Evolutionary conservation across 2,113 vertebrate genomes (phyloP).

Genomic region (Mobula birostris): DNA sequence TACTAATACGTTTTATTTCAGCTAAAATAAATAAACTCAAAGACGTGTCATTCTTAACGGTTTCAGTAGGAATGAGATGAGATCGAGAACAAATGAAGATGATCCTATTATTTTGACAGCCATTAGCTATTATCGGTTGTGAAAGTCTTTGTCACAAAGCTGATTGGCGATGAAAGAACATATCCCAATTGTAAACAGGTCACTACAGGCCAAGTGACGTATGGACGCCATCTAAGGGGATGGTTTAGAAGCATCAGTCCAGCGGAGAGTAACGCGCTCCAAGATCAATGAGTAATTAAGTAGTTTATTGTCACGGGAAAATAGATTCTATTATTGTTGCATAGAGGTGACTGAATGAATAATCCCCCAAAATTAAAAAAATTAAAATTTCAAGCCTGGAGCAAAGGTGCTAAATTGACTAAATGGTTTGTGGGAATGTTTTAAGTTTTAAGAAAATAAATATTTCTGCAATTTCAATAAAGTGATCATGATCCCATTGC

Average conservation of each 20-base stretch:
- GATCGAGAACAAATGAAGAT: no score
- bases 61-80: not conserved
- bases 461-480: not conserved
- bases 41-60: not conserved
- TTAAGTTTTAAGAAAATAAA: not conserved
- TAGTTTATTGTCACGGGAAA: not conserved
- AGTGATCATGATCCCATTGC: not conserved
- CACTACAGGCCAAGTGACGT: constrained; percentile 14
- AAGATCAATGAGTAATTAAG: not conserved
- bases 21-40: not conserved
- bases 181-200: constrained; percentile 14
- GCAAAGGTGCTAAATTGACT: not conserved
- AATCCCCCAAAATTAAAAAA: not conserved
- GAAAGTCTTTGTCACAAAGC: not conserved
- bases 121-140: no score
- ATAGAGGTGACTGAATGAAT: not conserved
- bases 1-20: not conserved
- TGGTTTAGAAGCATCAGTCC: not conserved
- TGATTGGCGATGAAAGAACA: constrained; percentile 14
- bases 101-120: no score
- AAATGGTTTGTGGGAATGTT: no score
- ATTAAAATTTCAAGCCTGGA: not conserved
- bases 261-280: not conserved
- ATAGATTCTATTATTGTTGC: not conserved
- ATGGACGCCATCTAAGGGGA: constrained; percentile 2